Evolutionary conservation across 2,797 vertebrate genomes (phyloP).

Genomic region (Graptemys geographica): DNA sequence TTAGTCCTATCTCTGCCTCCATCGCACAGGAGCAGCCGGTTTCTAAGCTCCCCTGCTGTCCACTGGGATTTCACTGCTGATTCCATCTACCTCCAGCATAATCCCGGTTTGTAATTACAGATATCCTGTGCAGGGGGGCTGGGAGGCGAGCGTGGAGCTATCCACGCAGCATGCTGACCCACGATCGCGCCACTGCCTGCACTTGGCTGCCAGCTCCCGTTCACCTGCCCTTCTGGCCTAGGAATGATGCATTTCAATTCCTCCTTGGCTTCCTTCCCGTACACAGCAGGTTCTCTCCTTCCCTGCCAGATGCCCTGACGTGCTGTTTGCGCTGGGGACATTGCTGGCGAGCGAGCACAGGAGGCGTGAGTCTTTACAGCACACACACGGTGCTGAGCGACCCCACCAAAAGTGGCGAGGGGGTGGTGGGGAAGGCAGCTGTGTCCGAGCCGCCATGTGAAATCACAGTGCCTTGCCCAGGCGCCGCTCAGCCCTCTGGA

Average conservation of each 20-base stretch:
- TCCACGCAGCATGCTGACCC: slow-evolving; percentile 34
- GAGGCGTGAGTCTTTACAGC: background rate
- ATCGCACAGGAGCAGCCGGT: slow-evolving; percentile 8
- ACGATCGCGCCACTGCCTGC: background rate
- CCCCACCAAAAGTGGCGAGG: background rate
- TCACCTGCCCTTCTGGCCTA: background rate
- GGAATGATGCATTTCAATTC: background rate
- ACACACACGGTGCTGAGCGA: background rate
- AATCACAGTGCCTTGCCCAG: background rate
- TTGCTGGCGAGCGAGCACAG: too few species aligned
- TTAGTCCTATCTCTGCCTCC: slow-evolving; percentile 43
- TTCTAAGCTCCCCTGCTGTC: slow-evolving; percentile 38
- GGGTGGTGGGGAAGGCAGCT: background rate
- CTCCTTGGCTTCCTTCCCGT: background rate
- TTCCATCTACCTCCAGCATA: slow-evolving; percentile 55
- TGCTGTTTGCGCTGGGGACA: background rate
- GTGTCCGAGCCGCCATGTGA: background rate
- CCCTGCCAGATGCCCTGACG: background rate
- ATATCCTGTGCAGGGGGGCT: background rate
- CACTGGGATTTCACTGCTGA: slow-evolving; percentile 10
- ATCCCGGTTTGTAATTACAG: slow-evolving; percentile 66
- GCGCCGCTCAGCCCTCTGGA: background rate
- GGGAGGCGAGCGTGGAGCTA: slow-evolving; percentile 4
- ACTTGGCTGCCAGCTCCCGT: background rate
- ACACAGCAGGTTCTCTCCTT: background rate